A percentile compares a stretch with the other conserved stretches of the same genome.
Evolutionary conservation across 2,888 invertebrate species (phyloP).

Genomic region (Drosophila heteroneura): DNA sequence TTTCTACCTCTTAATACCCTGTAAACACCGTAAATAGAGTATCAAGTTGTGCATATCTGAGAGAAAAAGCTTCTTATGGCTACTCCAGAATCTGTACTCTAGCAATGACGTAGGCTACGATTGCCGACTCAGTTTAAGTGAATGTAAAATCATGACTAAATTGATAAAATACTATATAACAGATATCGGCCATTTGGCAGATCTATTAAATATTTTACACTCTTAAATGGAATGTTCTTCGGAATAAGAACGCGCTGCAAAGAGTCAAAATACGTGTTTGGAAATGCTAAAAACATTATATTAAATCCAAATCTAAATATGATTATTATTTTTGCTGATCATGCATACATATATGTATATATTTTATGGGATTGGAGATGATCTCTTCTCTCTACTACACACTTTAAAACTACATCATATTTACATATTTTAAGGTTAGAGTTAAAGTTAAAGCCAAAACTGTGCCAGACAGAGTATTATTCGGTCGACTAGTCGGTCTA

Average conservation of each 20-base stretch:
- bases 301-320: background rate
- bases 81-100: background rate
- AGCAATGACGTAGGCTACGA: background rate
- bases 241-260: accelerated
- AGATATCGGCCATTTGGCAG: background rate
- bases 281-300: background rate
- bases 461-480: constrained; percentile 4
- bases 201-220: background rate
- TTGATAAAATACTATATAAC: background rate
- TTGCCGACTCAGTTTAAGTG: background rate
- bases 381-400: background rate
- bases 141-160: background rate
- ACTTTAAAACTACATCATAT: accelerated
- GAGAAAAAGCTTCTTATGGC: background rate
- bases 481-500: background rate
- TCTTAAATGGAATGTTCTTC: background rate
- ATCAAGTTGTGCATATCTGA: background rate
- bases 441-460: background rate
- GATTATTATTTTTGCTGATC: background rate
- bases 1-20: constrained; percentile 2
- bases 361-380: background rate
- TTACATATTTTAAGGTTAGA: too few relatives aligned
- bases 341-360: background rate
- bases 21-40: background rate
- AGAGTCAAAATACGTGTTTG: background rate